Evolutionary conservation across 2,797 vertebrate genomes (phyloP), one percentile per base, ranked within the genome.

Genomic region (Gadopsis marmoratus): DNA sequence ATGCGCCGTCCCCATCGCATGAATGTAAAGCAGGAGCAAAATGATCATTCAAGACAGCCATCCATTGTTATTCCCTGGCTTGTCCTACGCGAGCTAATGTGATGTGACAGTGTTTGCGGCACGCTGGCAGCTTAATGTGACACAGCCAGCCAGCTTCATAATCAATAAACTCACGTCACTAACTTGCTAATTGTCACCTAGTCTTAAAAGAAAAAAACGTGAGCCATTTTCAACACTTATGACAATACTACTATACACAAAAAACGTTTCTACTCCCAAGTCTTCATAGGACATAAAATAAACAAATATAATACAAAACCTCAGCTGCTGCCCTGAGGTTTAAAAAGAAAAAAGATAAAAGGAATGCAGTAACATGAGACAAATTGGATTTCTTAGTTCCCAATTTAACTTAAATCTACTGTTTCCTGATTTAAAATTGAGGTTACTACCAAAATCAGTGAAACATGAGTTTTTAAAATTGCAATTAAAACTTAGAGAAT

Each of bases 291-390:
- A 78, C 74, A 80, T 75, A 51, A 80, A 90, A 83, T 86, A 60
- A 86, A 91, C 75, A 90, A 80, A 71, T 84, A 85, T 88, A 66
- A 76, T 84, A 91, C 78, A 92, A 80, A 76, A 81, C 31, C 37
- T 60, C 21, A 59, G 65, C 75, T 79, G 56, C 55, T 71, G 71
- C 63, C 68, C 43, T 60, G 26, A 81, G 51, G 62, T 50, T 48
- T 60, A 50, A 62, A 75, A 50, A 65, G 70, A 10, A 80, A 29
- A 45, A 45, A 67, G 55, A 23, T 79, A 47, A 84, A 82, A 72
- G 66, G 16, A 75, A 80, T 76, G 65, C 14, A 80, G 56, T 71
- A 74, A 85, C 23, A 64, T 7, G 16, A 81, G 29, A 77, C 35
- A 77, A 77, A 41, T 7, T 41, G 1, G 7, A 45, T 54, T 56